Base-by-base conservation (phyloP, 1,140 invertebrate genomes). In the Venturia canescens region DNA sequence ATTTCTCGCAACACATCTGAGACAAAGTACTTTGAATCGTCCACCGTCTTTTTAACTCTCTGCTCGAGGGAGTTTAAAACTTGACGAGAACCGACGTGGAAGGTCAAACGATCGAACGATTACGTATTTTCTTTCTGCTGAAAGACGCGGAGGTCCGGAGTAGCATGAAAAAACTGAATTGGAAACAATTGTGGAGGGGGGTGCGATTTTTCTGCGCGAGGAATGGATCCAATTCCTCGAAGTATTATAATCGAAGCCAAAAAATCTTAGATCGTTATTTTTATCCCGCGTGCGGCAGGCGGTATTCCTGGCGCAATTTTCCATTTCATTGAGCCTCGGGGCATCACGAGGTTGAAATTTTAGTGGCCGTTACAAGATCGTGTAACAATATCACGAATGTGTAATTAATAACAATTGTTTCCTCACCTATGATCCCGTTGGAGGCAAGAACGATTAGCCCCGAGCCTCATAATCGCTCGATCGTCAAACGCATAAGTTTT, bases 351-450 rank as follows among this genome's bases (percentile, higher is more conserved):
- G 21, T 4, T 21, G 2, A 21, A 57, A 57, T 57, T 57, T 57
- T 21, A 57, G 53, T 57, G 2, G 18, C 53, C 53, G 6, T 57
- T 57, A n/a, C 18, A 57, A n/a, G 53, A 57, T 57, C 53, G 53
- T 57, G 53, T 23, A 23, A 57, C 21, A n/a, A 57, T 57, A 1
- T 57, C 53, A 57, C 53, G 53, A 57, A 57, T 57, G 2, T 57
- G 21, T 23, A 21, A 57, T 57, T 57, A 57, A 57, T 57, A 57
- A 57, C 21, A 23, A 57, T 57, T 57, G 53, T 57, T 57, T 57
- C n/a, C 21, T 23, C 53, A 23, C 53, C 21, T 23, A 57, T 57
- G 21, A 57, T 57, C 53, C 4, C 21, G 21, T 57, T 7, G 53
- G 53, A 23, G 18, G 18, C 21, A 23, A 23, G 18, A 57, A 57